These are phyloP conservation scores for Orchesellides sinensis DNA, from an alignment of 2,888 invertebrate genomes.

Conservation along the genomic window DNA sequence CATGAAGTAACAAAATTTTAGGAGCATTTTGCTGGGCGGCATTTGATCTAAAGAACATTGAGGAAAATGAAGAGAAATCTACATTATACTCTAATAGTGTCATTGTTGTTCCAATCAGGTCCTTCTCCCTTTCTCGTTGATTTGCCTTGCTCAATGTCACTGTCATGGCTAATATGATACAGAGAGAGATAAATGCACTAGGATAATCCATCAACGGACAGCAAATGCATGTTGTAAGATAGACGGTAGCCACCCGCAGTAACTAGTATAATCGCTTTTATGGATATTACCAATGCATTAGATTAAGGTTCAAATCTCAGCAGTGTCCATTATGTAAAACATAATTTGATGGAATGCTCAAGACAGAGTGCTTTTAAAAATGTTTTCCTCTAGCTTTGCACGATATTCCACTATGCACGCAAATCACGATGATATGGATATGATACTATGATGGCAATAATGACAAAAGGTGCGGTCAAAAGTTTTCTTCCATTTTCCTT, in stretches of 20 bases:
- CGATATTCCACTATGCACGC: constrained; percentile 13
- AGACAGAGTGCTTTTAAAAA: too few species aligned
- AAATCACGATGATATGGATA: neutral
- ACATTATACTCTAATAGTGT: neutral
- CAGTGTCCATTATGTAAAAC: neutral
- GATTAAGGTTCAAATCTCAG: constrained; percentile 25
- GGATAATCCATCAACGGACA: neutral
- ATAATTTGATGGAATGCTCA: too few species aligned
- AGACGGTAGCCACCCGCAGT: neutral
- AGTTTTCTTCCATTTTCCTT: constrained; percentile 5
- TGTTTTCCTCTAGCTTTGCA: neutral
- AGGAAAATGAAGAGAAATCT: neutral
- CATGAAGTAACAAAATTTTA: too few species aligned
- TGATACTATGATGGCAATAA: neutral
- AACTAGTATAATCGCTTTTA: neutral
- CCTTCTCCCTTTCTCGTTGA: constrained; percentile 11
- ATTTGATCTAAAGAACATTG: neutral
- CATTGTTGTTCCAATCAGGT: constrained; percentile 2
- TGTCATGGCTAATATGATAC: constrained; percentile 29
- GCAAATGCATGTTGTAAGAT: too few species aligned
- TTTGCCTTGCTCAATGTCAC: constrained; percentile 61
- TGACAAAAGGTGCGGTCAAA: constrained; percentile 34
- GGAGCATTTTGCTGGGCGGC: too few species aligned
- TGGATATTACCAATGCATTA: constrained; percentile 4
- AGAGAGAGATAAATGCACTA: neutral